Evolutionary conservation across 2,113 vertebrate genomes (phyloP).

Genomic region (Ciconia boyciana): DNA sequence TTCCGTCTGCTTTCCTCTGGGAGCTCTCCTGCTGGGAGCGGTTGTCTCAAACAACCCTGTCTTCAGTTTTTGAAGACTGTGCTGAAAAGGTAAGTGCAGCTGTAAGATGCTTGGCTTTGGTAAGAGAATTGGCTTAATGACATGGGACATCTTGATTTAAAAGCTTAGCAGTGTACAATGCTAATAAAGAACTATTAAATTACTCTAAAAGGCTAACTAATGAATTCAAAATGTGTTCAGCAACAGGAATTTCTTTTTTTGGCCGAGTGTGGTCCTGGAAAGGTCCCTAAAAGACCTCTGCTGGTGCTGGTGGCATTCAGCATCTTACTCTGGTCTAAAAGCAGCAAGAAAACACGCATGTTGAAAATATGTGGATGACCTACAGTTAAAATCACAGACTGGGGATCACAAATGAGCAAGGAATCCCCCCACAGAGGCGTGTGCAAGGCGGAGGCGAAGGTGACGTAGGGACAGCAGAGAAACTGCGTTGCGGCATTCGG

Average conservation of each 20-base stretch:
- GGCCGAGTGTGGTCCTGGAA: background rate
- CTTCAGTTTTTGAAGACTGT: background rate
- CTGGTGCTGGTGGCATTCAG: background rate
- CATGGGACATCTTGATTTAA: background rate
- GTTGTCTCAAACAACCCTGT: too few relatives aligned
- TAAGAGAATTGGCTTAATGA: background rate
- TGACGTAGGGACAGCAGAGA: background rate
- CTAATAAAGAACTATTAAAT: background rate
- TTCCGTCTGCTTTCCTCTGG: too few relatives aligned
- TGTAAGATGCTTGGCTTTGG: background rate
- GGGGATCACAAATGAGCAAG: too few relatives aligned
- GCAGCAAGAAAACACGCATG: background rate
- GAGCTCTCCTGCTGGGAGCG: background rate
- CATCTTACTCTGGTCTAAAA: background rate
- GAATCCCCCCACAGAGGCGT: too few relatives aligned
- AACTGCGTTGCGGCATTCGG: fast-evolving
- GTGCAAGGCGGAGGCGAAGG: background rate
- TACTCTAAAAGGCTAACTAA: background rate
- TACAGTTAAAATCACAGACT: background rate
- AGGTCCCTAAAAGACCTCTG: background rate
- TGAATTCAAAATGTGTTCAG: background rate
- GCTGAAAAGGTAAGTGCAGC: background rate
- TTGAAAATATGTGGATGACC: background rate
- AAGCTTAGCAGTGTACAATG: background rate
- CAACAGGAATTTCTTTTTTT: background rate